Conservation (phyloP, 92 coral and sea anemone genomes). For the Epizoanthus scotinus region DNA sequence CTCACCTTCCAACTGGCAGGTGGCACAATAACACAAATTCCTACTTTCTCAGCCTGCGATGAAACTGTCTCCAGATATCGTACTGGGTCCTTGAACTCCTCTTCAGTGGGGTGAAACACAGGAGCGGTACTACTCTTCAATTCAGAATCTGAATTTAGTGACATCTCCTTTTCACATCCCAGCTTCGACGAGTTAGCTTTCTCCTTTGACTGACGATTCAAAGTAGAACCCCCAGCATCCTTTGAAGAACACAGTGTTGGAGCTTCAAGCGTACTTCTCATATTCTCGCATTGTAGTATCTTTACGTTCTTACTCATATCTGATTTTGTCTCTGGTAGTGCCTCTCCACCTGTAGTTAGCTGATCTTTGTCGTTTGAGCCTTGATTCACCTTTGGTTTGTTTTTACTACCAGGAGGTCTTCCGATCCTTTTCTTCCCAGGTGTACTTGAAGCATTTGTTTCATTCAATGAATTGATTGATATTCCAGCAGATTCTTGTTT, state of each 20-base stretch:
- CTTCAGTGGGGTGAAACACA: slow-evolving; percentile 77
- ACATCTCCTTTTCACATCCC: no score
- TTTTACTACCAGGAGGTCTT: slow-evolving; percentile 47
- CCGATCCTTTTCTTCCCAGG: slow-evolving; percentile 42
- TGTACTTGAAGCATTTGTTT: background rate
- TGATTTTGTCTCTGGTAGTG: background rate
- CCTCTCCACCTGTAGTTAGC: background rate
- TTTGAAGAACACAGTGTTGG: slow-evolving; percentile 27
- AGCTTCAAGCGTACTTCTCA: background rate
- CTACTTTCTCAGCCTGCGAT: slow-evolving; percentile 62
- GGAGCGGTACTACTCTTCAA: slow-evolving; percentile 47
- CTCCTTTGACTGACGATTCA: background rate
- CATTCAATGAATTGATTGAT: background rate
- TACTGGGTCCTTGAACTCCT: slow-evolving; percentile 87
- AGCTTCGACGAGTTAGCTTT: background rate
- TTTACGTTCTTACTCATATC: background rate
- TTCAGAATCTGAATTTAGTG: slow-evolving; percentile 1
- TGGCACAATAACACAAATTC: slow-evolving; percentile 87
- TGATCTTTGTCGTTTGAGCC: background rate
- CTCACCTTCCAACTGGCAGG: slow-evolving; percentile 97
- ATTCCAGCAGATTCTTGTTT: background rate
- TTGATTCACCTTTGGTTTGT: background rate
- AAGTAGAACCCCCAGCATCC: slow-evolving; percentile 17
- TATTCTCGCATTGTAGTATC: background rate
- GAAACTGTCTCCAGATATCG: slow-evolving; percentile 71